Conservation (phyloP, 2,888 invertebrate species). For the Minunthozetes semirufus region DNA sequence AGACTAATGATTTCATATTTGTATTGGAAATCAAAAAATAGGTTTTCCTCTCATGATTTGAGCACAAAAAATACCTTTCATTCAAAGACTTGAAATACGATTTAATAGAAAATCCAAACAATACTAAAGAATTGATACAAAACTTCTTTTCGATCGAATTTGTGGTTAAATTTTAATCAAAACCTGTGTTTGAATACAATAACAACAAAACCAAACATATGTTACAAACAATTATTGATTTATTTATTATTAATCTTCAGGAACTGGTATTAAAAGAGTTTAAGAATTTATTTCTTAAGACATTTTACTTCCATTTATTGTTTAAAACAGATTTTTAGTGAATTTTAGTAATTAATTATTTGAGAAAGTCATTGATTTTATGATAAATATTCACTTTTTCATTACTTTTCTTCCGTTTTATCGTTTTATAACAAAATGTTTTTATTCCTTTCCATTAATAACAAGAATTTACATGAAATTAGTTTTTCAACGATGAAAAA, state of each 20-base stretch:
- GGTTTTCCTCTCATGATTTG: too few relatives aligned
- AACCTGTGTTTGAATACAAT: background rate
- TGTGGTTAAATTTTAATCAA: background rate
- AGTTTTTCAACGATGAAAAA: too few relatives aligned
- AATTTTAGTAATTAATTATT: background rate
- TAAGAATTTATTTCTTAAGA: background rate
- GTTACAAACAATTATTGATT: slow-evolving; percentile 3
- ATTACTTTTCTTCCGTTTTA: too few relatives aligned
- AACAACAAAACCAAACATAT: background rate
- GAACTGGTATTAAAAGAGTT: background rate
- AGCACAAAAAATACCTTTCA: too few relatives aligned
- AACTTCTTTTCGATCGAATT: background rate
- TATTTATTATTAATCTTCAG: background rate
- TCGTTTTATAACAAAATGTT: too few relatives aligned
- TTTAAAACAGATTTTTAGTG: background rate
- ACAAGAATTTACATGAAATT: too few relatives aligned
- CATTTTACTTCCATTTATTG: background rate
- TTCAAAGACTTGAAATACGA: too few relatives aligned
- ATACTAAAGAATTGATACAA: background rate
- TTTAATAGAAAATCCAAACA: too few relatives aligned
- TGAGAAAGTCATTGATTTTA: background rate
- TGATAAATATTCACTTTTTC: too few relatives aligned
- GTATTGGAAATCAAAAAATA: too few relatives aligned
- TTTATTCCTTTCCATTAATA: too few relatives aligned
- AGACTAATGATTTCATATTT: too few relatives aligned